phyloP scores from a whole-genome alignment of 1,140 invertebrate genomes.

The Ceratosolen fusciceps region DNA sequence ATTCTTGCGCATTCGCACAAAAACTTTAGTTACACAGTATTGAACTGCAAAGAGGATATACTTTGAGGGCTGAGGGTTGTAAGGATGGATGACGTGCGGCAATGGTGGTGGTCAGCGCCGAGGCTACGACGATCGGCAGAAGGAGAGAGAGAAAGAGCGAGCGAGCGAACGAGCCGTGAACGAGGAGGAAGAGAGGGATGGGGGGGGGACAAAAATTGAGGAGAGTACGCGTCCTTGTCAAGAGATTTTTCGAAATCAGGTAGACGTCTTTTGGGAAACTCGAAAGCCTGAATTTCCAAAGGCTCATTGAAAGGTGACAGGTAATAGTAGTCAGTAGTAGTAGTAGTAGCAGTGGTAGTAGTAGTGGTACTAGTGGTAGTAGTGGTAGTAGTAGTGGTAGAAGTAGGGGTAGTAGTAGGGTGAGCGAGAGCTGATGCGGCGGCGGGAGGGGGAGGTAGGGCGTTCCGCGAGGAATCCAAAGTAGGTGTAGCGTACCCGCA shows the following conservation, averaged over 20 bases:
- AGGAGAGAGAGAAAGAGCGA: background rate
- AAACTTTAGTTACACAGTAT: slow-evolving; percentile 26
- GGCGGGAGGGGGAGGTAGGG: too few relatives aligned
- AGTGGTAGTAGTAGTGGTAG: too few relatives aligned
- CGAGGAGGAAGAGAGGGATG: background rate
- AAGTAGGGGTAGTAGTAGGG: too few relatives aligned
- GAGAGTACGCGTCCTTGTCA: slow-evolving; percentile 4
- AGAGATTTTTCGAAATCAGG: slow-evolving; percentile 36
- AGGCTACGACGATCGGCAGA: background rate
- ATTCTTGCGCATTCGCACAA: slow-evolving; percentile 34
- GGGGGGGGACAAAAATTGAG: slow-evolving; percentile 30
- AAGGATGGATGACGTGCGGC: too few relatives aligned
- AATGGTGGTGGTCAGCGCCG: too few relatives aligned
- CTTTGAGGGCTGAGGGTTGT: background rate
- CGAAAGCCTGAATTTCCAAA: slow-evolving; percentile 13
- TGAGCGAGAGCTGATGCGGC: too few relatives aligned
- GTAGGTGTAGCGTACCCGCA: background rate
- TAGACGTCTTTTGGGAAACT: slow-evolving; percentile 10
- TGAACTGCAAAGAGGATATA: slow-evolving; percentile 14
- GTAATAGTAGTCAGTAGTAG: too few relatives aligned
- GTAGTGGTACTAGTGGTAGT: too few relatives aligned
- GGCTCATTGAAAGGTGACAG: slow-evolving; percentile 40
- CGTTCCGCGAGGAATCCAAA: slow-evolving; percentile 29
- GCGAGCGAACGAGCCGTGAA: background rate
- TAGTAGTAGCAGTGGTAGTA: too few relatives aligned